Evolutionary conservation across 2,113 vertebrate species (phyloP).

Genomic region (Gymnocephalus cernua): DNA sequence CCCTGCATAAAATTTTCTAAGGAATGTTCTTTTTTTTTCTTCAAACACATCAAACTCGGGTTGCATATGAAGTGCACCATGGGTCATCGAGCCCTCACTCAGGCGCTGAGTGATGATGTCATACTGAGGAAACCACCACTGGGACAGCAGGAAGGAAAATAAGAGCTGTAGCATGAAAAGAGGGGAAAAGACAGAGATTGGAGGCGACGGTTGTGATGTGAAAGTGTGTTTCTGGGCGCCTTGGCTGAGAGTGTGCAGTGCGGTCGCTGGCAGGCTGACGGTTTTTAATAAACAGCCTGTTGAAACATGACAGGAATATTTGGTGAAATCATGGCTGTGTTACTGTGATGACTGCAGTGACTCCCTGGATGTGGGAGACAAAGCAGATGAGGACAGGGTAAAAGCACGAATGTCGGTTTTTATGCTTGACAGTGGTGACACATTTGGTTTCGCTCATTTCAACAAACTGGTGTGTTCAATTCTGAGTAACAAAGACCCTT

Average conservation of each 20-base stretch:
- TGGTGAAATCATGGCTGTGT: conserved; percentile 74
- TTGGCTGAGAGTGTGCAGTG: conserved; percentile 47
- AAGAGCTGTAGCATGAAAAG: conserved; percentile 55
- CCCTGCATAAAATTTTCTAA: conserved; percentile 42
- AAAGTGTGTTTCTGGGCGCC: conserved; percentile 64
- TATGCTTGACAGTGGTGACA: conserved; percentile 39
- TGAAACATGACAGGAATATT: conserved; percentile 82
- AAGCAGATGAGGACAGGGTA: conserved; percentile 31
- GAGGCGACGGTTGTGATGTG: conserved; percentile 71
- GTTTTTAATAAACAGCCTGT: conserved; percentile 76
- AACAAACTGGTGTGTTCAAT: conserved; percentile 9
- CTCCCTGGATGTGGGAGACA: conserved; percentile 43
- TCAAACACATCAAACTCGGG: conserved; percentile 53
- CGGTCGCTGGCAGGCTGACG: conserved; percentile 61
- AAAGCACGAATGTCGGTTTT: conserved; percentile 30
- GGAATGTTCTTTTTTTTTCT: conserved; percentile 47
- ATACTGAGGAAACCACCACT: conserved; percentile 68
- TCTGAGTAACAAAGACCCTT: not conserved
- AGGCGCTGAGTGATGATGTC: conserved; percentile 78
- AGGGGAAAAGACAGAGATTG: conserved; percentile 67
- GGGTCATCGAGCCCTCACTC: conserved; percentile 64
- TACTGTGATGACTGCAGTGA: conserved; percentile 66
- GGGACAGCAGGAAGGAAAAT: conserved; percentile 69
- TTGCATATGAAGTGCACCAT: conserved; percentile 55
- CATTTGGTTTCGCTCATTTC: conserved; percentile 35